These are phyloP conservation scores for Anoplius nigerrimus DNA, from an alignment of 2,888 invertebrate genomes.

Conservation along the genomic window DNA sequence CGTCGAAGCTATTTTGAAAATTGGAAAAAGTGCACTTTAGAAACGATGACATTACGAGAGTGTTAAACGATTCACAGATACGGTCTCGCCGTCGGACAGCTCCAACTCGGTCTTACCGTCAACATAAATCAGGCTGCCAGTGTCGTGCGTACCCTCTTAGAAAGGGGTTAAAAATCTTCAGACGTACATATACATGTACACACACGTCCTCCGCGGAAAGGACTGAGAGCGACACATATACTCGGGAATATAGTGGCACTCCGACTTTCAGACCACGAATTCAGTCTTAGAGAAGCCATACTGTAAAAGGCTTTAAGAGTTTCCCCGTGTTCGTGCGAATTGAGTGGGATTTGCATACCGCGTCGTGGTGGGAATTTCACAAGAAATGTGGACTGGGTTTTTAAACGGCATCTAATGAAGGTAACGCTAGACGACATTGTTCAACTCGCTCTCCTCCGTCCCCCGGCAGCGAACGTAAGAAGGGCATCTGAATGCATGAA, in stretches of 20 bases:
- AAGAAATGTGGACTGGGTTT: constrained; percentile 58
- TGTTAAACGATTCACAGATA: constrained; percentile 35
- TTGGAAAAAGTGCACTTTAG: background rate
- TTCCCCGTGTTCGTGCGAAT: constrained; percentile 55
- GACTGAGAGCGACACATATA: constrained; percentile 18
- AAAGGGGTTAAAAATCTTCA: constrained; percentile 49
- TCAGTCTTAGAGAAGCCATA: constrained; percentile 54
- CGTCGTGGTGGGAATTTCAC: constrained; percentile 54
- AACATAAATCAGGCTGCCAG: constrained; percentile 52
- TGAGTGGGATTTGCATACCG: constrained; percentile 60
- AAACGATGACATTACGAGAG: constrained; percentile 14
- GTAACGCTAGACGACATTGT: constrained; percentile 55
- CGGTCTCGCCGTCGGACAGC: constrained; percentile 23
- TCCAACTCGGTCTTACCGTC: constrained; percentile 20
- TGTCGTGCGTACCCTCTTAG: constrained; percentile 39
- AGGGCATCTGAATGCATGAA: constrained; percentile 70
- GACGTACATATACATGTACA: constrained; percentile 10
- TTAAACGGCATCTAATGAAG: constrained; percentile 62
- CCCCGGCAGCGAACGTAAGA: constrained; percentile 52
- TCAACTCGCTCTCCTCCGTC: constrained; percentile 32
- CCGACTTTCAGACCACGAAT: constrained; percentile 57
- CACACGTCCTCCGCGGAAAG: constrained; percentile 21
- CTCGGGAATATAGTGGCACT: constrained; percentile 50
- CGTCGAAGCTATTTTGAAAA: constrained; percentile 1
- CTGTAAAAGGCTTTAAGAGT: constrained; percentile 59